These are phyloP conservation scores for Guaruba guarouba DNA, from an alignment of 2,113 vertebrate genomes.

Conservation along the genomic window DNA sequence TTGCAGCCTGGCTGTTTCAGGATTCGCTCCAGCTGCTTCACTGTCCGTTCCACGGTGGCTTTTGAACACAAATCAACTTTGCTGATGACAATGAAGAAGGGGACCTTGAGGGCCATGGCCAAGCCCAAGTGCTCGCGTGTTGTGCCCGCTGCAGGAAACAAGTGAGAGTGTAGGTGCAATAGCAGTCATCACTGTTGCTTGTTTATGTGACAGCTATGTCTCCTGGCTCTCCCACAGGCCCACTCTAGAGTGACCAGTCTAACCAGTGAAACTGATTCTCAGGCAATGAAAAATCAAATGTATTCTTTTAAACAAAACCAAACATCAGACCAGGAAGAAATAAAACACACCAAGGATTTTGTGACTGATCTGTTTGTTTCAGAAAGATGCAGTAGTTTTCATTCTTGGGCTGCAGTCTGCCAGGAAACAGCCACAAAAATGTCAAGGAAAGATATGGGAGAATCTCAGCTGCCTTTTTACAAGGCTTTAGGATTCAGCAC, in stretches of 20 bases:
- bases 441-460: background rate
- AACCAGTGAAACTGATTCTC: background rate
- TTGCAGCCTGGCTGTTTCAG: conserved; percentile 97
- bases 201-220: background rate
- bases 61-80: conserved; percentile 94
- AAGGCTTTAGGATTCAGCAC: background rate
- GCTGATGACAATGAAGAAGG: conserved; percentile 97
- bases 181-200: background rate
- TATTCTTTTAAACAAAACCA: background rate
- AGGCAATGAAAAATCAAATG: background rate
- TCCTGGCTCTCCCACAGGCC: background rate
- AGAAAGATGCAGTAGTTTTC: background rate
- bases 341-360: background rate
- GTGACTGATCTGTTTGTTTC: background rate
- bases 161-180: background rate
- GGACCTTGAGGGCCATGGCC: conserved; percentile 95
- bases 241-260: background rate
- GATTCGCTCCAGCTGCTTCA: conserved; percentile 92
- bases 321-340: background rate
- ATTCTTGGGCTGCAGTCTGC: background rate
- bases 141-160: conserved; percentile 85
- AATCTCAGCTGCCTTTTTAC: background rate
- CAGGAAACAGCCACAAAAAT: background rate
- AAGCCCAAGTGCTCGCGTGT: conserved; percentile 94
- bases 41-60: conserved; percentile 91